Evolutionary conservation across 2,113 vertebrate genomes (phyloP), one percentile per base, ranked within the genome.

Genomic region (Oreotragus oreotragus): DNA sequence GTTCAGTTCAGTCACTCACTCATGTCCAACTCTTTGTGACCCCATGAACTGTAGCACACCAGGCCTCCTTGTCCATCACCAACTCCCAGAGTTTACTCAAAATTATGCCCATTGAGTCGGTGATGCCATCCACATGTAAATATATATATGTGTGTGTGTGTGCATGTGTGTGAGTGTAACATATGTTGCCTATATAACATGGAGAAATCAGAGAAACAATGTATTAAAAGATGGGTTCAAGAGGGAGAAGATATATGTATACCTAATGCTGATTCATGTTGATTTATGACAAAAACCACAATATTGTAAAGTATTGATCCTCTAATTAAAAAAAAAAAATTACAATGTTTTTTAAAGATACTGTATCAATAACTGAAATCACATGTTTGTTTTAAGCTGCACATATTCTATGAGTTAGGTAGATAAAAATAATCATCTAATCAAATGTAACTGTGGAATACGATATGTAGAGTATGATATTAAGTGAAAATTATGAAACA

Each of bases 11-110:
- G 66, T 70, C n/a, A 36, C 66, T 70, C 66, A 70, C n/a, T 39
- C 66, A 23, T 12, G n/a, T 70, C 19, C 0, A 21, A 36, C 66
- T 23, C 19, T 66, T 66, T 70, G 10, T 0, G 0, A 23, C n/a
- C 9, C n/a, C 66, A 39, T 70, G n/a, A 21, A 70, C 19, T 70
- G 10, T 5, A 70, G n/a, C 19, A 70, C 2, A 4, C 66, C n/a
- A 39, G n/a, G 9, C 19, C n/a, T 70, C n/a, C 19, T n/a, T 70
- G 19, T 70, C 5, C n/a, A 23, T 39, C 2, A 70, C n/a, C 66
- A 70, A 23, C 19, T 70, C 19, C 66, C 19, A 23, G 19, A 36
- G 19, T 39, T 70, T 70, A 70, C 10, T 70, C 66, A 70, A 1
- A 70, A n/a, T 70, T 36, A 39, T 36, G 10, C 9, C n/a, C 19